Conservation (phyloP, 23 tunicate genomes). For the Ascidia mentula region DNA sequence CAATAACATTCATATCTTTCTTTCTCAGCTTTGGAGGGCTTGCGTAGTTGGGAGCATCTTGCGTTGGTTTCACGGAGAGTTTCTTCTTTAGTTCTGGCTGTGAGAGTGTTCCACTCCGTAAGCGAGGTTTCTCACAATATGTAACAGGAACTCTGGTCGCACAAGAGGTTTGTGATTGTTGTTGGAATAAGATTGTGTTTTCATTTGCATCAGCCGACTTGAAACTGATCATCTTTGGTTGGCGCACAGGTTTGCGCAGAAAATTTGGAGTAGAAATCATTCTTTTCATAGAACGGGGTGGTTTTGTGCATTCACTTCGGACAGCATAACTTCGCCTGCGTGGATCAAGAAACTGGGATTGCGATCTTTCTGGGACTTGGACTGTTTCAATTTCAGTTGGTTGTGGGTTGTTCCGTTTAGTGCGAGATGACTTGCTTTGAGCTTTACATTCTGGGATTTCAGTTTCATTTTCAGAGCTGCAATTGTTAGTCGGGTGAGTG, state of each 20-base stretch:
- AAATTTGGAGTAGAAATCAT: slow-evolving; percentile 32
- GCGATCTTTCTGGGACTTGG: neutral
- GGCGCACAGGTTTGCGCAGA: neutral
- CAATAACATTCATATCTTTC: slow-evolving; percentile 13
- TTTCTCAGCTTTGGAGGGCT: slow-evolving; percentile 27
- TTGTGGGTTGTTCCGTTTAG: neutral
- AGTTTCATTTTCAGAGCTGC: neutral
- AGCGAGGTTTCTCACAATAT: neutral
- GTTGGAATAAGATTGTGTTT: neutral
- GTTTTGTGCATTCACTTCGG: slow-evolving; percentile 16
- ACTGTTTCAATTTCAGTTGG: neutral
- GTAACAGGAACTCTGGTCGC: neutral
- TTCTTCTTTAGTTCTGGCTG: neutral
- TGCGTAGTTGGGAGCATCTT: neutral
- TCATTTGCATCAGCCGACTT: neutral
- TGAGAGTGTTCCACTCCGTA: neutral
- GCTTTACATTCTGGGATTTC: neutral
- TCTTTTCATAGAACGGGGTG: slow-evolving; percentile 3
- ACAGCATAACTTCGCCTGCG: slow-evolving; percentile 9
- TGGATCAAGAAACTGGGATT: neutral
- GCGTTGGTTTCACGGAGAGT: neutral
- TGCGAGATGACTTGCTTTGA: neutral
- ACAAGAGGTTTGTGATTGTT: neutral
- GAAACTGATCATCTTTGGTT: slow-evolving; percentile 13
- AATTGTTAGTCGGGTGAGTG: neutral